A percentile compares a stretch with the other conserved stretches of the same genome.
Evolutionary conservation across 2,797 vertebrate species (phyloP).

Genomic region (Myotis pilosus): DNA sequence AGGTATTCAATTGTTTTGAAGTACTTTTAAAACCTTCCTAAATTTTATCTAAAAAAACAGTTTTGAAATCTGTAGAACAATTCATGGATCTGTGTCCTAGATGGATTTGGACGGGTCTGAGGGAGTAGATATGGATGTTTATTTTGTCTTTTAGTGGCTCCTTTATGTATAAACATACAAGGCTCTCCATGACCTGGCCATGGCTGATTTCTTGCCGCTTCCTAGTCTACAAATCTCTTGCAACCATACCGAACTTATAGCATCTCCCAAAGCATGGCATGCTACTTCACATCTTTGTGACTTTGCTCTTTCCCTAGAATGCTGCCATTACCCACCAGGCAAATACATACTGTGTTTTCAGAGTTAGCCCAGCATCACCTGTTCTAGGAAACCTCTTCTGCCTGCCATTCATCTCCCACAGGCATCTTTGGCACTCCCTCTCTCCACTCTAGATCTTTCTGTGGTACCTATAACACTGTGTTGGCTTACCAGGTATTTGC

Average conservation of each 20-base stretch:
- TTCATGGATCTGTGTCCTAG: neutral
- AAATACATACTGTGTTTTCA: neutral
- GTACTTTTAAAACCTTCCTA: neutral
- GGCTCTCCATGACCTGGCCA: neutral
- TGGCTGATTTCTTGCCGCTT: neutral
- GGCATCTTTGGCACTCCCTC: neutral
- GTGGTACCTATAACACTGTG: neutral
- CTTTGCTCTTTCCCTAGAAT: neutral
- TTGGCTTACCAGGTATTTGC: neutral
- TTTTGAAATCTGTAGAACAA: neutral
- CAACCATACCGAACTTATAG: neutral
- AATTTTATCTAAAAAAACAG: constrained; percentile 8
- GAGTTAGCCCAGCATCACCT: neutral
- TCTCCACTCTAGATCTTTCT: neutral
- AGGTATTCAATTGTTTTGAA: neutral
- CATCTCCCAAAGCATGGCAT: neutral
- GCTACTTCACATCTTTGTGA: neutral
- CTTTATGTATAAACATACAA: neutral
- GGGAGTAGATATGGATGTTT: neutral
- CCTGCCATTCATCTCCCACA: neutral
- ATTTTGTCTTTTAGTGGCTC: neutral
- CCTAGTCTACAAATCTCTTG: neutral
- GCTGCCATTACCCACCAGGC: neutral
- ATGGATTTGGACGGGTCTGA: neutral
- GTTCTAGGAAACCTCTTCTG: neutral